These are phyloP conservation scores for Bufo gargarizans DNA, from an alignment of 2,113 vertebrate species.

Conservation along the genomic window DNA sequence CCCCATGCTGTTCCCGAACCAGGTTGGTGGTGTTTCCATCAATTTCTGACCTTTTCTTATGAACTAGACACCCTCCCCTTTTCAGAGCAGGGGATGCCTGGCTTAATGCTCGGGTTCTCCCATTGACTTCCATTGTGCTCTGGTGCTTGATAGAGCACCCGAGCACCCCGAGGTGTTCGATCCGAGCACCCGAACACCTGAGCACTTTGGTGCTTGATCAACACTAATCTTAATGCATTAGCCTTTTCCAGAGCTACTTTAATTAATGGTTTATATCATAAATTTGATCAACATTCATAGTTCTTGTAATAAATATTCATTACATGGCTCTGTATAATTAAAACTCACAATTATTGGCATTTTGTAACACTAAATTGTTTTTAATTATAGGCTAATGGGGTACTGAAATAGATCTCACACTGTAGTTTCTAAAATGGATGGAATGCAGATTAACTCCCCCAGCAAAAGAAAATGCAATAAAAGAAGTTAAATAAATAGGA, in stretches of 20 bases:
- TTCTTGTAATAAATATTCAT: slow-evolving; percentile 34
- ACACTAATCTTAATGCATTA: slow-evolving; percentile 58
- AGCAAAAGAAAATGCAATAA: neutral
- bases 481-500: neutral
- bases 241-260: slow-evolving; percentile 60
- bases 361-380: slow-evolving; percentile 1
- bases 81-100: no score
- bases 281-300: slow-evolving; percentile 51
- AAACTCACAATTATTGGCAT: slow-evolving; percentile 4
- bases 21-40: no score
- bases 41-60: no score
- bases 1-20: no score
- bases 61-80: no score
- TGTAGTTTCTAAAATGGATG: slow-evolving; percentile 10
- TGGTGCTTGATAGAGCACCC: no score
- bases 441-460: neutral
- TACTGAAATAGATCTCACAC: slow-evolving; percentile 40
- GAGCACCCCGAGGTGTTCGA: no score
- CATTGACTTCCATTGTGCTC: no score
- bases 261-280: slow-evolving; percentile 60
- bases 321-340: slow-evolving; percentile 43
- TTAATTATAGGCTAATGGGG: neutral
- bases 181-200: no score
- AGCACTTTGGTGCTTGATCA: no score
- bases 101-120: no score